Conservation (phyloP, 2,113 vertebrate genomes). For the Takifugu bimaculatus region DNA sequence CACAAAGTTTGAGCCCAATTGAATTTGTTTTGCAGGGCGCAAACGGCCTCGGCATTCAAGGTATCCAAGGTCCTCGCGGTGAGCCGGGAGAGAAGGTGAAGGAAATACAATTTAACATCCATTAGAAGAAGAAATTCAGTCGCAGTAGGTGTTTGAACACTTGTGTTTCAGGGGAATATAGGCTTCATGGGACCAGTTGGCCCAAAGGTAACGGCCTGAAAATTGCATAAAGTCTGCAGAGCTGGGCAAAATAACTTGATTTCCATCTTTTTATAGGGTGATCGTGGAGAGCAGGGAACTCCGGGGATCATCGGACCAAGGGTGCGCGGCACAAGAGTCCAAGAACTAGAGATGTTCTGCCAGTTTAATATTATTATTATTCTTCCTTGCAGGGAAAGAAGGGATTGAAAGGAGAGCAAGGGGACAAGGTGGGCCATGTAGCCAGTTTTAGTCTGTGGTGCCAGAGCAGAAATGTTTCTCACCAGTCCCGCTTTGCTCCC, state of each 20-base stretch:
- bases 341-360: conserved; percentile 9
- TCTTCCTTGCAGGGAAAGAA: conserved; percentile 77
- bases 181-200: conserved; percentile 76
- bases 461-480: conserved; percentile 11
- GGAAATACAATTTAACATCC: neutral
- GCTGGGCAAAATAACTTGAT: neutral
- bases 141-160: neutral
- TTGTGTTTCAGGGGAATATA: conserved; percentile 72
- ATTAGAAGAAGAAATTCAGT: neutral
- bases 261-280: conserved; percentile 66
- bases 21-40: conserved; percentile 68
- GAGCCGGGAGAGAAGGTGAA: conserved; percentile 78
- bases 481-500: neutral
- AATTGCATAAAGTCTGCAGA: neutral
- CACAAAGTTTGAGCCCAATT: neutral
- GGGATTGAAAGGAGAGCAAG: conserved; percentile 78
- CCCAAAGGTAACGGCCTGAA: conserved; percentile 70
- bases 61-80: conserved; percentile 71
- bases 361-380: conserved; percentile 30
- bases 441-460: neutral
- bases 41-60: conserved; percentile 76
- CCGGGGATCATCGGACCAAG: conserved; percentile 69
- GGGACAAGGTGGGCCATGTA: conserved; percentile 75
- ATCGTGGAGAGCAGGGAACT: conserved; percentile 69
- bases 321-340: conserved; percentile 52